A percentile compares a stretch with the other conserved stretches of the same genome.
Evolutionary conservation across 2,113 vertebrate genomes (phyloP).

Genomic region (Eclectus roratus): DNA sequence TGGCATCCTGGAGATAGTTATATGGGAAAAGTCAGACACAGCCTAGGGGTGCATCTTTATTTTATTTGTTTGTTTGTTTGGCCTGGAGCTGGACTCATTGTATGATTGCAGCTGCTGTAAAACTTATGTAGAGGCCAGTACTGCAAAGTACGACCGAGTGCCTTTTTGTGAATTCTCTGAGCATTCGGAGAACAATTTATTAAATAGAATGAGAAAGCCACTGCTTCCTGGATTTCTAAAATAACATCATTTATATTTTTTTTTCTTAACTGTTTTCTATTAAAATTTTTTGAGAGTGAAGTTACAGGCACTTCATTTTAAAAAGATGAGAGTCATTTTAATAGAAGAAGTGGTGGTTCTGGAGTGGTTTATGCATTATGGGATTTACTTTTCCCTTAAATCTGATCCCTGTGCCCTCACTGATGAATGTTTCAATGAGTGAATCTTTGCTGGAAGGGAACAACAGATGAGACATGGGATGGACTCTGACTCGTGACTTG

Average conservation of each 20-base stretch:
- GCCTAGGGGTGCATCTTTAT: constrained; percentile 63
- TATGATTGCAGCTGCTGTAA: constrained; percentile 40
- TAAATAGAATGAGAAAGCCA: constrained; percentile 35
- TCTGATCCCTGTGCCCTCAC: neutral
- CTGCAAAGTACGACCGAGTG: neutral
- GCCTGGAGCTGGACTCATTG: constrained; percentile 46
- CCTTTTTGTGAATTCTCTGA: constrained; percentile 20
- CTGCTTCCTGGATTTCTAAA: constrained; percentile 25
- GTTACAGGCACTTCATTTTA: constrained; percentile 1
- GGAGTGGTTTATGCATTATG: neutral
- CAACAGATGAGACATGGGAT: neutral
- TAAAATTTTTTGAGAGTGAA: constrained; percentile 17
- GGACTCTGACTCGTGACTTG: neutral
- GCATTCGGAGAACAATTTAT: constrained; percentile 35
- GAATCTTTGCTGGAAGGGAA: neutral
- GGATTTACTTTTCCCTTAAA: neutral
- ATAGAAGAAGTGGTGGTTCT: neutral
- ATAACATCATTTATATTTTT: constrained; percentile 21
- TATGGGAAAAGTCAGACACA: constrained; percentile 52
- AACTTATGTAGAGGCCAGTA: constrained; percentile 20
- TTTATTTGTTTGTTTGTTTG: constrained; percentile 62
- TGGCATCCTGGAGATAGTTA: constrained; percentile 52
- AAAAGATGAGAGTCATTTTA: neutral
- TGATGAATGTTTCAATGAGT: neutral
- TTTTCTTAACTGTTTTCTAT: constrained; percentile 28